Conservation (phyloP, 1,140 invertebrate genomes). For the Pentalonia nigronervosa region DNA sequence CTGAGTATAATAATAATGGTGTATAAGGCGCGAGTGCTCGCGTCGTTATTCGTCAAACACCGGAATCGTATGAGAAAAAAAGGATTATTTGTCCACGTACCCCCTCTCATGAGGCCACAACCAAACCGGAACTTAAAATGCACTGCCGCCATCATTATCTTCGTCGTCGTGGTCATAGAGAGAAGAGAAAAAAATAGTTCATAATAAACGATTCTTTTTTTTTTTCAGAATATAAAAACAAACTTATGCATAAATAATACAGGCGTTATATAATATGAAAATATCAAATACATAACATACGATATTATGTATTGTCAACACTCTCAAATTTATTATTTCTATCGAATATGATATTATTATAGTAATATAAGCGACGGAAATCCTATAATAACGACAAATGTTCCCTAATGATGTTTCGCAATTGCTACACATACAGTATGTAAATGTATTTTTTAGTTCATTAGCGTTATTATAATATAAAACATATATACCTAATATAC, state of each 20-base stretch:
- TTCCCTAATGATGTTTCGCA: slow-evolving; percentile 39
- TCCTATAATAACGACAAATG: slow-evolving; percentile 41
- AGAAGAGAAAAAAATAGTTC: background rate
- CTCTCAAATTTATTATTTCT: background rate
- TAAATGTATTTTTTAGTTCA: slow-evolving; percentile 50
- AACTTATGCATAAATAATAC: no score
- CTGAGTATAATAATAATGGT: background rate
- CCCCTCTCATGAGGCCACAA: background rate
- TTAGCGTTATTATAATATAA: slow-evolving; percentile 50
- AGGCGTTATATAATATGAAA: background rate
- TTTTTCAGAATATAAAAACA: background rate
- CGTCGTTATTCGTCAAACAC: background rate
- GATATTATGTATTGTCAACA: background rate
- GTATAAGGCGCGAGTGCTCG: background rate
- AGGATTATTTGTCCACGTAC: background rate
- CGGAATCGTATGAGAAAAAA: background rate
- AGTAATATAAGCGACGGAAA: background rate
- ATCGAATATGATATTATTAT: background rate
- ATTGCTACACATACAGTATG: slow-evolving; percentile 11
- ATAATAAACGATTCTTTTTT: background rate
- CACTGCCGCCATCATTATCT: background rate
- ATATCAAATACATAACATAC: background rate
- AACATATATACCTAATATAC: background rate
- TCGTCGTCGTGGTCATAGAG: background rate
- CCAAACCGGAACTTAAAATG: background rate